Evolutionary conservation across 2,797 vertebrate genomes (phyloP).

Genomic region (Leptatherina wallacei): DNA sequence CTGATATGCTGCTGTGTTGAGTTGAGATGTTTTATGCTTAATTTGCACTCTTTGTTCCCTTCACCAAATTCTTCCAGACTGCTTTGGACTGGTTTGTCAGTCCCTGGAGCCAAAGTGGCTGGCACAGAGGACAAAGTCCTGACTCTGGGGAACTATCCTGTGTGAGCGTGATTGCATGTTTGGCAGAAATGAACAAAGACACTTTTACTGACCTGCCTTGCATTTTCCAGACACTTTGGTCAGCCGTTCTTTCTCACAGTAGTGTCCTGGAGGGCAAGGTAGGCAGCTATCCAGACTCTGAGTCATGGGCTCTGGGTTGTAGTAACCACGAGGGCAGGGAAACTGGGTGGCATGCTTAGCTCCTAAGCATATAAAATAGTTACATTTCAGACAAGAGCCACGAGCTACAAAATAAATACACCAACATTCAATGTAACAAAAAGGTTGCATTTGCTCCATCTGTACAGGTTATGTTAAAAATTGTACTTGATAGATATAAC

Average conservation of each 20-base stretch:
- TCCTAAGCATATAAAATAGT: constrained; percentile 75
- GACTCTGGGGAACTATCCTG: constrained; percentile 39
- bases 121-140: constrained; percentile 38
- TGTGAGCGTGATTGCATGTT: constrained; percentile 29
- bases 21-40: constrained; percentile 32
- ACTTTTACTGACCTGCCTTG: constrained; percentile 86
- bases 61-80: constrained; percentile 16
- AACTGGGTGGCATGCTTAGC: constrained; percentile 89
- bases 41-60: constrained; percentile 30
- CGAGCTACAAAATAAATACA: not conserved
- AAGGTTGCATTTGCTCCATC: not conserved
- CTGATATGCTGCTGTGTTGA: constrained; percentile 15
- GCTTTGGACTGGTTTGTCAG: constrained; percentile 15
- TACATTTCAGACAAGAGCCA: constrained; percentile 1
- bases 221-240: constrained; percentile 89
- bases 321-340: constrained; percentile 95
- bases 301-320: constrained; percentile 92
- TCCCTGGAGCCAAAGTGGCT: constrained; percentile 33
- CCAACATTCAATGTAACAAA: not conserved
- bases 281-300: constrained; percentile 96
- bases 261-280: constrained; percentile 92
- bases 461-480: constrained; percentile 2
- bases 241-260: constrained; percentile 91
- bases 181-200: constrained; percentile 44
- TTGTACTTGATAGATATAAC: not conserved